phyloP scores from a whole-genome alignment of 1,140 invertebrate genomes.

The Drosophila lacertosa region DNA sequence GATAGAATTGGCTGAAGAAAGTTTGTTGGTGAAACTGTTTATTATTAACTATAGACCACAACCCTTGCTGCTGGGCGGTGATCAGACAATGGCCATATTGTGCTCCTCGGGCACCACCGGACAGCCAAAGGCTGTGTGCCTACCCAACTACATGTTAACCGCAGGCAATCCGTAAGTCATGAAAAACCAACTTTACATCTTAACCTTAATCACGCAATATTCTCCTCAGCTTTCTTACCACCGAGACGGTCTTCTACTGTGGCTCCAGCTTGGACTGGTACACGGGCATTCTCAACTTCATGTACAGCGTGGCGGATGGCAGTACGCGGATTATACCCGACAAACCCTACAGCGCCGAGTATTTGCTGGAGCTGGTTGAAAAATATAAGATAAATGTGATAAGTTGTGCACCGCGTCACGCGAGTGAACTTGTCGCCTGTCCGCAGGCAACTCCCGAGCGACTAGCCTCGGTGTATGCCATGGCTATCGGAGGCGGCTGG shows the following conservation, averaged over 20 bases:
- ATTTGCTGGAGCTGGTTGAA: constrained; percentile 51
- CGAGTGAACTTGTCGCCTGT: constrained; percentile 39
- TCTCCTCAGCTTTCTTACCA: constrained; percentile 32
- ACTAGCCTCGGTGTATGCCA: constrained; percentile 23
- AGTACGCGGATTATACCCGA: constrained; percentile 59
- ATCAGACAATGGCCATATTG: constrained; percentile 76
- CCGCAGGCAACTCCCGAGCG: constrained; percentile 38
- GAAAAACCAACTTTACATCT: no score
- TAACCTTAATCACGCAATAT: neutral
- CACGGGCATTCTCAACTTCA: constrained; percentile 47
- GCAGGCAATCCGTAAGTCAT: constrained; percentile 40
- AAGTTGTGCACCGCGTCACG: constrained; percentile 48
- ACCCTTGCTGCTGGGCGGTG: constrained; percentile 40
- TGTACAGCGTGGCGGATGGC: constrained; percentile 41
- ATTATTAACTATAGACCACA: constrained; percentile 39
- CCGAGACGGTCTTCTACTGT: constrained; percentile 29
- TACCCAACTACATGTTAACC: constrained; percentile 85
- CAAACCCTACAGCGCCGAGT: constrained; percentile 49
- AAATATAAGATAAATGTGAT: constrained; percentile 56
- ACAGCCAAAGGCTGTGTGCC: constrained; percentile 90
- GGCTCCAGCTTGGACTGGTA: constrained; percentile 62
- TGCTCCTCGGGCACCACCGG: constrained; percentile 90
- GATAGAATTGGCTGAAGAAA: no score
- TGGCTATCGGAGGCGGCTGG: constrained; percentile 41
- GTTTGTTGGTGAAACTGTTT: no score